Conservation (phyloP, 1,140 invertebrate species). For the Drosophila lowei region DNA sequence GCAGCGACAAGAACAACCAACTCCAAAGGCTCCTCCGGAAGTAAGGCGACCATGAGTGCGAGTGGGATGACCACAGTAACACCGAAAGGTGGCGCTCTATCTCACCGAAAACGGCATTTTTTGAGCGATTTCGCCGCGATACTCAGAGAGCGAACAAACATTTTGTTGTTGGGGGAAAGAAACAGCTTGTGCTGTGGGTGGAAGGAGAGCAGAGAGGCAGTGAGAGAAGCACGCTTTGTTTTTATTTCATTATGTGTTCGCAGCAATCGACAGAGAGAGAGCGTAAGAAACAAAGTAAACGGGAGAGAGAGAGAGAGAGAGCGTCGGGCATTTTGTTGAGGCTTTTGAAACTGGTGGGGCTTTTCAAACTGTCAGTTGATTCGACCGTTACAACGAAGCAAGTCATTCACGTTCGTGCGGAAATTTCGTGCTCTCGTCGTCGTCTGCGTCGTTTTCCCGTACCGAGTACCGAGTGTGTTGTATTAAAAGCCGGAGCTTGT, state of each 20-base stretch:
- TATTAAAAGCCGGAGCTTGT: slow-evolving; percentile 18
- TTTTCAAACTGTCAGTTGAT: slow-evolving; percentile 41
- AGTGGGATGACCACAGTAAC: slow-evolving; percentile 40
- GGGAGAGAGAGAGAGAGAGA: not conserved
- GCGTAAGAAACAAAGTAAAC: not conserved
- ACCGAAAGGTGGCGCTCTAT: slow-evolving; percentile 29
- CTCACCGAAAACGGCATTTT: slow-evolving; percentile 65
- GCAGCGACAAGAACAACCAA: slow-evolving; percentile 29
- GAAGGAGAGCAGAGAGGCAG: too few species aligned
- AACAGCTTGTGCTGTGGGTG: too few species aligned
- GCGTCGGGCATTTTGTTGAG: too few species aligned
- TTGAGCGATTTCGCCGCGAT: slow-evolving; percentile 73
- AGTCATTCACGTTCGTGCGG: slow-evolving; percentile 54
- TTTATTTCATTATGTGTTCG: not conserved
- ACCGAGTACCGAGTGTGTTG: slow-evolving; percentile 56
- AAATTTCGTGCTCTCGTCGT: slow-evolving; percentile 58
- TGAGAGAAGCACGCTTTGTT: too few species aligned
- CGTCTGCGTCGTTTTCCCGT: slow-evolving; percentile 46
- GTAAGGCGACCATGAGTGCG: slow-evolving; percentile 37
- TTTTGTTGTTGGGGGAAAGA: too few species aligned
- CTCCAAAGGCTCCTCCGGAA: slow-evolving; percentile 48
- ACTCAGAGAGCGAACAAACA: too few species aligned
- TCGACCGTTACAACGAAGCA: slow-evolving; percentile 64
- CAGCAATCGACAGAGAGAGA: slow-evolving; percentile 15
- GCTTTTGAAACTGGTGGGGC: not conserved